Evolutionary conservation across 2,888 invertebrate genomes (phyloP).

Genomic region (Lutraria lutraria): DNA sequence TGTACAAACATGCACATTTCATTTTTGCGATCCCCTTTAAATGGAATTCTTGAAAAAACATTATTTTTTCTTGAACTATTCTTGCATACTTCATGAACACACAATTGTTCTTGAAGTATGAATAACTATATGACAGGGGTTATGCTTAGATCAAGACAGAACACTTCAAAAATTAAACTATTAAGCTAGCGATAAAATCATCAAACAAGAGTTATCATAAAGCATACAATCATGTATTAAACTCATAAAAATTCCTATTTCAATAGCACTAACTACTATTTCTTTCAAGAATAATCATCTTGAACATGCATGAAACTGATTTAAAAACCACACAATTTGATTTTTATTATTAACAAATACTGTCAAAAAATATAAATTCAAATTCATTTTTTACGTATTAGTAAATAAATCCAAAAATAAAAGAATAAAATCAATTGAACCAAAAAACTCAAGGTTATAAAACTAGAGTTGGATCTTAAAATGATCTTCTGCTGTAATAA

Average conservation of each 20-base stretch:
- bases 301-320: neutral
- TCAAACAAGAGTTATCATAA: neutral
- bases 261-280: neutral
- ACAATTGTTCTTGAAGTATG: too few species aligned
- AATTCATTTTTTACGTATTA: neutral
- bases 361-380: neutral
- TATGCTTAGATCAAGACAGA: too few species aligned
- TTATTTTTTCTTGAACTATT: too few species aligned
- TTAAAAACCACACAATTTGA: neutral
- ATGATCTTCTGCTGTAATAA: neutral
- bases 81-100: too few species aligned
- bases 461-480: slow-evolving; percentile 2
- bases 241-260: neutral
- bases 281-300: neutral
- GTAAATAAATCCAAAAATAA: neutral
- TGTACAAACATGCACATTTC: too few species aligned
- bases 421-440: neutral
- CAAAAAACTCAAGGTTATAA: neutral
- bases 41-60: too few species aligned
- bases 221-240: neutral
- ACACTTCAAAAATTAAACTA: neutral
- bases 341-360: neutral
- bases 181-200: neutral
- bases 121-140: too few species aligned
- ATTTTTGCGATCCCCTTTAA: too few species aligned